phyloP scores from a whole-genome alignment of 2,888 invertebrate genomes.

The Ptilodon capucinus region DNA sequence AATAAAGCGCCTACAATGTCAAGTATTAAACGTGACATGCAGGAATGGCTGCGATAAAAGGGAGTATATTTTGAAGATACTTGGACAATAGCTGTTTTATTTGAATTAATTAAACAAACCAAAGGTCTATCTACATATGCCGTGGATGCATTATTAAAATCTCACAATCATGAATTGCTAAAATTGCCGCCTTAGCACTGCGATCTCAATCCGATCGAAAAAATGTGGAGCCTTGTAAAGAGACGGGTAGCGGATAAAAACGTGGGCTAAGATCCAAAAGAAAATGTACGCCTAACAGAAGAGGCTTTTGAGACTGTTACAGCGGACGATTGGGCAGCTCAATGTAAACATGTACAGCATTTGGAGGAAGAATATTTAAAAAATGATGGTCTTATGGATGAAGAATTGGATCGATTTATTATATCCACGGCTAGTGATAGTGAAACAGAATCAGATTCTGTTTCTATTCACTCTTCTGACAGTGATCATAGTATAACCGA shows the following conservation, averaged over 20 bases:
- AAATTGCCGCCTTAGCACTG: too few species aligned
- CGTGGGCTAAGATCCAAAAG: constrained; percentile 14
- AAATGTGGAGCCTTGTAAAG: constrained; percentile 23
- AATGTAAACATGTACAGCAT: too few species aligned
- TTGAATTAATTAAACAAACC: constrained; percentile 23
- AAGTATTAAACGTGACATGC: constrained; percentile 13
- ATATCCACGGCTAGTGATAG: too few species aligned
- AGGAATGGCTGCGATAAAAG: constrained; percentile 15
- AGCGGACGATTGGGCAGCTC: too few species aligned
- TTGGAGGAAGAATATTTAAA: too few species aligned
- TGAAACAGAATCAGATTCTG: too few species aligned
- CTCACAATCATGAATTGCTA: constrained; percentile 13
- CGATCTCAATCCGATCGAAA: constrained; percentile 16
- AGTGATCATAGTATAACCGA: too few species aligned
- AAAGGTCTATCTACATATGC: constrained; percentile 19
- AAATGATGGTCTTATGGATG: too few species aligned
- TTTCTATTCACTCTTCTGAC: too few species aligned
- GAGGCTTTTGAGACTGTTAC: too few species aligned
- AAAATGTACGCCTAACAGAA: too few species aligned
- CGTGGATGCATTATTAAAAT: constrained; percentile 14
- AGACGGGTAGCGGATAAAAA: constrained; percentile 24
- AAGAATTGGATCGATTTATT: too few species aligned
- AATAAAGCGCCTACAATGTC: constrained; percentile 17
- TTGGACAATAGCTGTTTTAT: constrained; percentile 11
- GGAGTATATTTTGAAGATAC: constrained; percentile 18